Evolutionary conservation across 2,797 vertebrate species (phyloP).

Genomic region (Mycteria americana): DNA sequence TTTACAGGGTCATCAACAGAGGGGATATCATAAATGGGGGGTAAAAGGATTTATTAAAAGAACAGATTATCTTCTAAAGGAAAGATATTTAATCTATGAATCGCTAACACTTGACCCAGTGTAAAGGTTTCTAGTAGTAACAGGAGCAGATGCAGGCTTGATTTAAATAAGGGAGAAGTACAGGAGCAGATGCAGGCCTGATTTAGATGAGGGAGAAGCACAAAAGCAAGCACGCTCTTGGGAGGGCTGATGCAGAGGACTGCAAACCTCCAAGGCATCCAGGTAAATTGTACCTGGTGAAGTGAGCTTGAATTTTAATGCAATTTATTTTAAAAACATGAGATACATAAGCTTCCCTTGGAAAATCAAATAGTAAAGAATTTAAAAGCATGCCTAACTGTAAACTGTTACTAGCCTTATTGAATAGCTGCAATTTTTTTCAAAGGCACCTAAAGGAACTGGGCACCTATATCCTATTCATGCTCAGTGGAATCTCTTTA

Average conservation of each 20-base stretch:
- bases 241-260: background rate
- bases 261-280: background rate
- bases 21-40: background rate
- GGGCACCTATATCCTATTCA: background rate
- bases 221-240: background rate
- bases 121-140: background rate
- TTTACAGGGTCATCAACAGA: conserved; percentile 1
- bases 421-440: background rate
- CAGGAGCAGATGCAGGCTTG: background rate
- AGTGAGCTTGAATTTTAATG: background rate
- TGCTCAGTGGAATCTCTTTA: background rate
- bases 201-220: background rate
- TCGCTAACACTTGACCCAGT: background rate
- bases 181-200: background rate
- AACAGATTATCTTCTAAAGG: background rate
- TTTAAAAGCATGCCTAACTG: background rate
- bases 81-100: background rate
- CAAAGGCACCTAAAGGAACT: background rate
- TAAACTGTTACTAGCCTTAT: background rate
- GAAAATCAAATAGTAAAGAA: background rate
- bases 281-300: background rate
- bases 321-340: background rate
- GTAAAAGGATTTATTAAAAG: background rate
- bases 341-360: background rate
- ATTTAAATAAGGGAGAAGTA: background rate